phyloP scores from a whole-genome alignment of 2,113 vertebrate species.

The Chlorodrepanis virens region DNA sequence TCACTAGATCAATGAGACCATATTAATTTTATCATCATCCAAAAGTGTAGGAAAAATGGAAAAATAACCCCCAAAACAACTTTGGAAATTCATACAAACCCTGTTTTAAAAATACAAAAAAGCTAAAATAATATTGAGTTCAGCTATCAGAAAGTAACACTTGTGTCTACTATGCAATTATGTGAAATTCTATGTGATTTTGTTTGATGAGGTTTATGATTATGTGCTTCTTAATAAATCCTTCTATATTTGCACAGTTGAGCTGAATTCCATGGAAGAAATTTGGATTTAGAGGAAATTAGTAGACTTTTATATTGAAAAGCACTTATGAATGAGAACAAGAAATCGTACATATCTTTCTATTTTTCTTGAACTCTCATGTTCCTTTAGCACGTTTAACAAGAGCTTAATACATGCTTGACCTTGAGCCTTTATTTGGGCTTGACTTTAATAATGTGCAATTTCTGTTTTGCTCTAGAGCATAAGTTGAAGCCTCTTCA shows the following conservation, averaged over 20 bases:
- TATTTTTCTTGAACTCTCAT: neutral
- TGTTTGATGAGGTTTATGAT: neutral
- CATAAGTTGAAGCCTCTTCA: neutral
- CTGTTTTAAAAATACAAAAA: neutral
- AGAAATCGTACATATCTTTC: neutral
- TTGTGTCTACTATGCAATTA: neutral
- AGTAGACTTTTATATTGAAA: neutral
- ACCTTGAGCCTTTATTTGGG: neutral
- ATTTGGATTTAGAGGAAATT: neutral
- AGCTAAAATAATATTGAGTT: neutral
- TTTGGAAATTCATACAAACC: neutral
- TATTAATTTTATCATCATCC: neutral
- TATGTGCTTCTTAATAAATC: neutral
- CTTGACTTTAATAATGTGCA: neutral
- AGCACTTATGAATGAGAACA: neutral
- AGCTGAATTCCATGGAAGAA: neutral
- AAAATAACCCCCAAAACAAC: neutral
- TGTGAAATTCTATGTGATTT: neutral
- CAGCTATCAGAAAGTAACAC: neutral
- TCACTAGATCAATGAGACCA: neutral
- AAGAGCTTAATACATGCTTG: neutral
- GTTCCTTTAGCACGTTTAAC: neutral
- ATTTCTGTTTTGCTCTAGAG: neutral
- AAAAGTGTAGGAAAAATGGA: neutral
- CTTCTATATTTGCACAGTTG: neutral